phyloP scores from a whole-genome alignment of 2,113 vertebrate genomes.

The Cathartes aura region DNA sequence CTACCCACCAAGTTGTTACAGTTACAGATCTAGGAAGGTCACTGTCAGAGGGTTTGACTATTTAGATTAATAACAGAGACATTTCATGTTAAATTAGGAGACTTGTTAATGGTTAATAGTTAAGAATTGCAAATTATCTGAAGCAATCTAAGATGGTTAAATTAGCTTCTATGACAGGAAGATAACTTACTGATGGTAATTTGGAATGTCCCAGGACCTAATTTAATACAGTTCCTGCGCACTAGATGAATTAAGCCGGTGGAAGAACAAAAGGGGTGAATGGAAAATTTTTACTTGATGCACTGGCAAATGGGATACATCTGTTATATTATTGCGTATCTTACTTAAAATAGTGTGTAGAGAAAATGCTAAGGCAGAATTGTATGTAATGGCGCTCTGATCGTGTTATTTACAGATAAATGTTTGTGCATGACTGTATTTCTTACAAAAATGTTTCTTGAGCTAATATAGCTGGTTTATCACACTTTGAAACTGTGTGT shows the following conservation, averaged over 20 bases:
- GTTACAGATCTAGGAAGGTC: background rate
- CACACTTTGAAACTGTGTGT: background rate
- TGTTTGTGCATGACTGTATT: fast-evolving
- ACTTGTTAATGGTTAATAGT: slow-evolving; percentile 38
- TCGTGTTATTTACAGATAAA: background rate
- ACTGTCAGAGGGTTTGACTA: background rate
- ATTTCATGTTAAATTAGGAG: slow-evolving; percentile 3
- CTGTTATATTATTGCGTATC: background rate
- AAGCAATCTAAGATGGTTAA: slow-evolving; percentile 33
- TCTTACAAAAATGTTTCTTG: background rate
- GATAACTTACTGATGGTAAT: slow-evolving; percentile 35
- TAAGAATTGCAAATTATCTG: slow-evolving; percentile 43
- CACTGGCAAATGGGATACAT: background rate
- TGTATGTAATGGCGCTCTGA: background rate
- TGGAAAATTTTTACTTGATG: background rate
- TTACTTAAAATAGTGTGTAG: background rate
- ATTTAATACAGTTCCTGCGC: background rate
- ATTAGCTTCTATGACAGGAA: slow-evolving; percentile 23
- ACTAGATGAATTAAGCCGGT: background rate
- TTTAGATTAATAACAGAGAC: slow-evolving; percentile 15
- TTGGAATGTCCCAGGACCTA: slow-evolving; percentile 18
- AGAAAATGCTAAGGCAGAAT: background rate
- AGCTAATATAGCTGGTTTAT: background rate
- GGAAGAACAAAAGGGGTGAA: background rate
- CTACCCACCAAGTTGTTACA: background rate